Evolutionary conservation across 2,797 vertebrate species (phyloP).

Genomic region (Phylloscopus collybita): DNA sequence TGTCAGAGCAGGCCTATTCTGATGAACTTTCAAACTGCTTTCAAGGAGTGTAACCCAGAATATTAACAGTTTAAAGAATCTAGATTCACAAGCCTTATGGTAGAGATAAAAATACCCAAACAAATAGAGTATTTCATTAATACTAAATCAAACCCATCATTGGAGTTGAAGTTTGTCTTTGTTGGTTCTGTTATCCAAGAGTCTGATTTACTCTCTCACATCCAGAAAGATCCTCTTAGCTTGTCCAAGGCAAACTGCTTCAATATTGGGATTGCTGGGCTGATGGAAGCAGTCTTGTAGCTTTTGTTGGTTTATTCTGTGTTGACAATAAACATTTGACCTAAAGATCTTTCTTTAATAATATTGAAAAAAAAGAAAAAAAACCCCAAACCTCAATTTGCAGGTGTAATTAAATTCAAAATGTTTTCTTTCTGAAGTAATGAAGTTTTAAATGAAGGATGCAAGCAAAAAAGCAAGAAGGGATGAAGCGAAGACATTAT

Average conservation of each 20-base stretch:
- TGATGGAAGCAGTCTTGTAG: not conserved
- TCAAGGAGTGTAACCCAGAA: not conserved
- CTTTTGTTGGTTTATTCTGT: not conserved
- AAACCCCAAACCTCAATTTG: not conserved
- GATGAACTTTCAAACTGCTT: not conserved
- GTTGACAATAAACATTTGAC: not conserved
- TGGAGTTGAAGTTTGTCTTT: not conserved
- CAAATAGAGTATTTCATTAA: not conserved
- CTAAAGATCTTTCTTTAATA: not conserved
- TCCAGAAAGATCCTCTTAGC: not conserved
- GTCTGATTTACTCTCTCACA: not conserved
- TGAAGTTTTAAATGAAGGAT: not conserved
- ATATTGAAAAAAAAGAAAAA: not conserved
- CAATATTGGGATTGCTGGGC: not conserved
- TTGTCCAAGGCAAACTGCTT: not conserved
- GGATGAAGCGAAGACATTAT: not conserved
- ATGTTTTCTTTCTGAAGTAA: not conserved
- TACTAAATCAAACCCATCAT: not conserved
- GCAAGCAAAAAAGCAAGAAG: not conserved
- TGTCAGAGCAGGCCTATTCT: not conserved
- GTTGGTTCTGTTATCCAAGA: not conserved
- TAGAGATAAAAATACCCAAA: not conserved
- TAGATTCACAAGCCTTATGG: not conserved
- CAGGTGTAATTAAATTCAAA: not conserved
- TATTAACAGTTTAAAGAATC: not conserved